Conservation (phyloP, 1,140 invertebrate genomes). For the Aphaenogaster floridana region DNA sequence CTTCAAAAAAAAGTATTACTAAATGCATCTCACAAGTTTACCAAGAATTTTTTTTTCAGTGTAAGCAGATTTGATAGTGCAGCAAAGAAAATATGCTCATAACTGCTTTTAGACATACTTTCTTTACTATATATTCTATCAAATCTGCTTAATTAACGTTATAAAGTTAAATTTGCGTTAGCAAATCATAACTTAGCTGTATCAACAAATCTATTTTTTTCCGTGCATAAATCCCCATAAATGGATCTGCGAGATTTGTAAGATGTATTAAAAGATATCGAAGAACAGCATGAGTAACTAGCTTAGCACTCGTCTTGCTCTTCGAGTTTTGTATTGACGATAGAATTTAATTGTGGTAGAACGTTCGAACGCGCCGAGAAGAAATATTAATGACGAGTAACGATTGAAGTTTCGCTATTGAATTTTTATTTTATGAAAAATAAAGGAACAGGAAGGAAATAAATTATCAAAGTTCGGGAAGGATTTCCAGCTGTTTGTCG, state of each 20-base stretch:
- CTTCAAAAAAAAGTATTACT: too few species aligned
- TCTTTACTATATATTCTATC: too few species aligned
- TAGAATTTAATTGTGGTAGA: not conserved
- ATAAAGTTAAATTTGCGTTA: too few species aligned
- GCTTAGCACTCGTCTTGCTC: not conserved
- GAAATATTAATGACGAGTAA: slow-evolving; percentile 10
- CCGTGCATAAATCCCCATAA: too few species aligned
- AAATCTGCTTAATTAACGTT: too few species aligned
- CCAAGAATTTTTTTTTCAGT: too few species aligned
- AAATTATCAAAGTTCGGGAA: not conserved
- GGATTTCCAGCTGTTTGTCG: slow-evolving; percentile 18
- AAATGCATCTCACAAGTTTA: too few species aligned
- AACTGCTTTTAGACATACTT: too few species aligned
- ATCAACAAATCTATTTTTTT: too few species aligned
- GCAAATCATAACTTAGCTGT: too few species aligned
- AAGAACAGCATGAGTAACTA: not conserved
- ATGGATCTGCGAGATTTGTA: not conserved
- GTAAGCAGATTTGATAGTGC: too few species aligned
- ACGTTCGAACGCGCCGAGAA: not conserved
- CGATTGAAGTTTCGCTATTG: not conserved
- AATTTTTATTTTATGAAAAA: not conserved
- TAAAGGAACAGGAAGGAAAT: not conserved
- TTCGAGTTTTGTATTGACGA: not conserved
- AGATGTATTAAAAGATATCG: not conserved
- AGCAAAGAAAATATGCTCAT: too few species aligned